Percentiles rank a stretch among this genome's conserved stretches.
Evolutionary conservation across 2,113 vertebrate genomes (phyloP).

Genomic region (Oostethus manadensis): DNA sequence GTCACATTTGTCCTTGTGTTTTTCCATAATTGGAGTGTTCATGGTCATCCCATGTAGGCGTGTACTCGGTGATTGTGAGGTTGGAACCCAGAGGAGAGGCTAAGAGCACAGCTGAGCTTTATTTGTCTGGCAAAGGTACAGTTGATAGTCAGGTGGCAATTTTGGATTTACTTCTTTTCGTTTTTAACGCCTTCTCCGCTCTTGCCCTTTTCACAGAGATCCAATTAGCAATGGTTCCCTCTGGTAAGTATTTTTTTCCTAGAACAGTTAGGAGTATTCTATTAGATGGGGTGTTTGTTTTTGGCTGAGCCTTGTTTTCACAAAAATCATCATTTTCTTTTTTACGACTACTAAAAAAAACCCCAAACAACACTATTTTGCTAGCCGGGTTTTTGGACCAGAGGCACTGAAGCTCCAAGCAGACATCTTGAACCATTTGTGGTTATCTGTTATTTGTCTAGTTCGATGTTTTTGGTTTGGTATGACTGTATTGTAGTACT

Average conservation of each 20-base stretch:
- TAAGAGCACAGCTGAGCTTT: constrained; percentile 96
- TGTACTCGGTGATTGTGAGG: constrained; percentile 97
- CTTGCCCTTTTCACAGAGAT: constrained; percentile 82
- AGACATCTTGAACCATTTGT: neutral
- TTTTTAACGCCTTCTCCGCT: constrained; percentile 44
- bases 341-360: too few species aligned
- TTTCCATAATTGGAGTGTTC: constrained; percentile 49
- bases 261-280: neutral
- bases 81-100: constrained; percentile 95
- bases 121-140: constrained; percentile 91
- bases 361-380: too few species aligned
- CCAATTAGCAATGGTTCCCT: constrained; percentile 84
- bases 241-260: constrained; percentile 75
- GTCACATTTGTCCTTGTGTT: constrained; percentile 20
- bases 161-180: constrained; percentile 8
- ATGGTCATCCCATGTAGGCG: constrained; percentile 78
- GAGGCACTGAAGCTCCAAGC: neutral
- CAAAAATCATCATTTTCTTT: too few species aligned
- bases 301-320: too few species aligned
- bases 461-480: neutral
- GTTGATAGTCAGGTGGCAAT: constrained; percentile 38
- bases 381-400: too few species aligned
- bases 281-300: too few species aligned
- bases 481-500: neutral
- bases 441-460: neutral